A percentile compares a stretch with the other conserved stretches of the same genome.
phyloP scores from a whole-genome alignment of 1,140 invertebrate genomes.

The Drosophila parvula region DNA sequence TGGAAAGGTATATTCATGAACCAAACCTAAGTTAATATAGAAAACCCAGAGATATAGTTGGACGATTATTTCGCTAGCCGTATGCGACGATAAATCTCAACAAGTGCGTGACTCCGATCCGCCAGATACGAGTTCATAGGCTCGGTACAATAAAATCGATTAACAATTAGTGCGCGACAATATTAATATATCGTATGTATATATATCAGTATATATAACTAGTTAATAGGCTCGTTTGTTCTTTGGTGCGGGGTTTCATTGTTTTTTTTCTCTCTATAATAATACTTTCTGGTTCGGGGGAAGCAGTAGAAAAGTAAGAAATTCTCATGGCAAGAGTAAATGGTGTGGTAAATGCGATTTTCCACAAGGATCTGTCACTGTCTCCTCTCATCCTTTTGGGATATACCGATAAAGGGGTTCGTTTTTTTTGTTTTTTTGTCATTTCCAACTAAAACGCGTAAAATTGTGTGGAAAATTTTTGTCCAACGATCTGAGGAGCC shows the following conservation, averaged over 20 bases:
- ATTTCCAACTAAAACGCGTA: constrained; percentile 29
- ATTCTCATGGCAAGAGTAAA: constrained; percentile 36
- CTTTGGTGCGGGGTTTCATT: constrained; percentile 60
- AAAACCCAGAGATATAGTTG: neutral
- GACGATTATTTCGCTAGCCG: constrained; percentile 7
- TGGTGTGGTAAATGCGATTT: constrained; percentile 62
- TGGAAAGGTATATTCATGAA: neutral
- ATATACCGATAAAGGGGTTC: neutral
- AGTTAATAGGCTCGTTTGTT: constrained; percentile 67
- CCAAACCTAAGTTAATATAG: neutral
- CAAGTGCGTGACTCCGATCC: constrained; percentile 18
- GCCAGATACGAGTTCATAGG: constrained; percentile 16
- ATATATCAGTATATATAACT: constrained; percentile 17
- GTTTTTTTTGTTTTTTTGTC: neutral
- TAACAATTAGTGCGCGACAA: constrained; percentile 46
- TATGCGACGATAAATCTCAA: constrained; percentile 29
- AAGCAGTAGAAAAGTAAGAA: constrained; percentile 72
- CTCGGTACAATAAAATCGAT: constrained; percentile 16
- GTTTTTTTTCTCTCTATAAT: neutral
- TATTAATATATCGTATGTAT: constrained; percentile 3
- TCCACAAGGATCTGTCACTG: constrained; percentile 34
- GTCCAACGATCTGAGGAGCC: constrained; percentile 7
- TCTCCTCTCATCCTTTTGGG: neutral
- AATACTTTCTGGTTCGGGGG: constrained; percentile 36
- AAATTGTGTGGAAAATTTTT: constrained; percentile 21